Evolutionary conservation across 2,797 vertebrate species (phyloP).

Genomic region (Alauda arvensis): DNA sequence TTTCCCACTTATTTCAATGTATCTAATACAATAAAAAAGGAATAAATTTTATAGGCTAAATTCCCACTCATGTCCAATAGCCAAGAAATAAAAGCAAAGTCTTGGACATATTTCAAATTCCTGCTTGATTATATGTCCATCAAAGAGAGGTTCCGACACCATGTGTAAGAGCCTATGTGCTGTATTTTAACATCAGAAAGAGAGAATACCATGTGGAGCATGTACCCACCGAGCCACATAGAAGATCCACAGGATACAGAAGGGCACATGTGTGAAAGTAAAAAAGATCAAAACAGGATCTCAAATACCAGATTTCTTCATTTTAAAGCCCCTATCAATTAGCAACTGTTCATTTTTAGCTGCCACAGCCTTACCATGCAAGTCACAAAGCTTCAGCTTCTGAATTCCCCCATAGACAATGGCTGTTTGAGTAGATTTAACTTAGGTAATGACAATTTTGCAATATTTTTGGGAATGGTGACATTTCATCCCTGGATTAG

Average conservation of each 20-base stretch:
- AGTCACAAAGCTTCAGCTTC: conserved; percentile 42
- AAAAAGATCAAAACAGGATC: conserved; percentile 59
- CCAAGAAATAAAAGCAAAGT: conserved; percentile 59
- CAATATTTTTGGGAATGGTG: conserved; percentile 32
- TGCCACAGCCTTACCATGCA: conserved; percentile 19
- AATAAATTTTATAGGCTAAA: conserved; percentile 45
- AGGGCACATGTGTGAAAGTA: conserved; percentile 51
- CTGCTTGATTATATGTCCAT: conserved; percentile 59
- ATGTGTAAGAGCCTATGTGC: conserved; percentile 51
- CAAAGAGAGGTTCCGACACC: conserved; percentile 47
- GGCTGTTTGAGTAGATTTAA: conserved; percentile 32
- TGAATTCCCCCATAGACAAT: conserved; percentile 43
- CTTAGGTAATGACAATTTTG: conserved; percentile 25
- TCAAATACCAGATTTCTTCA: conserved; percentile 41
- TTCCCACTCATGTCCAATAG: conserved; percentile 33
- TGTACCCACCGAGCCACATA: conserved; percentile 58
- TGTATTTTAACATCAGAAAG: conserved; percentile 64
- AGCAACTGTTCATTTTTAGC: conserved; percentile 45
- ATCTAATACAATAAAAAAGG: conserved; percentile 16
- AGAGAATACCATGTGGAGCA: conserved; percentile 59
- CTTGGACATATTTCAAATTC: conserved; percentile 63
- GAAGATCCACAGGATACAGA: conserved; percentile 65
- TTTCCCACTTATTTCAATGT: conserved; percentile 31
- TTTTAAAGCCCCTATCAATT: conserved; percentile 61
- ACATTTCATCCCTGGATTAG: conserved; percentile 34